Evolutionary conservation across 2,888 invertebrate genomes (phyloP), one percentile per base, ranked within the genome.

Genomic region (Calliscelio sp.): DNA sequence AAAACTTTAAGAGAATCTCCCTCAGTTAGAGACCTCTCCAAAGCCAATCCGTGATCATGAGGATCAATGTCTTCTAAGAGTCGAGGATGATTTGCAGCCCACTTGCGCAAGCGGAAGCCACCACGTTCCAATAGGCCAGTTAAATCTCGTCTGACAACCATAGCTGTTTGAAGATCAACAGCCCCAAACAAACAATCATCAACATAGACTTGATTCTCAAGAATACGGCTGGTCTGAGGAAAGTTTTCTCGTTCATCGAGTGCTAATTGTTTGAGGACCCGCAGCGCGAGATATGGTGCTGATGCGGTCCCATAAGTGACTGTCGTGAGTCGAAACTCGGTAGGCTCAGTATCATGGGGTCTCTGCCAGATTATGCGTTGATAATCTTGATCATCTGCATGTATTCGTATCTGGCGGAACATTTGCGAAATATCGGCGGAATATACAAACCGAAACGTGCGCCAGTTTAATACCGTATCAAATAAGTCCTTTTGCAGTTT

Each of bases 291-390:
- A 63, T 68, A 89, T 11, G 87, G 87, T 8, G 86, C 87, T 16
- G 81, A 73, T 32, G 85, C 84, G 0, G 85, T 87, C 1, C 90
- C 89, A 44, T 88, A 88, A 0, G 88, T 88, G 1, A 88, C 86
- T 2, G 87, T 88, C 2, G 49, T 8, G 6, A 49, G 22, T 6
- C 28, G 28, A 28, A 28, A 28, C 8, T 28, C 28, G 28, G 8
- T 8, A 8, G 6, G 73, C 1, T 74, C 24, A 20, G 46, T 49
- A 4, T 22, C 41, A 10, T 25, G 8, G 28, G 28, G n/a, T 4
- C 11, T 2, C n/a, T 80, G 68, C 84, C 84, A 84, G 2, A 81
- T 10, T 5, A 84, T 81, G 8, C 57, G 32, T 53, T 84, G 78
- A 49, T 44, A 61, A 25, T 63, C 63, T n/a, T 18, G 28, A 32